Evolutionary conservation across 1,140 invertebrate species (phyloP).

Genomic region (Notospermus geniculatus): DNA sequence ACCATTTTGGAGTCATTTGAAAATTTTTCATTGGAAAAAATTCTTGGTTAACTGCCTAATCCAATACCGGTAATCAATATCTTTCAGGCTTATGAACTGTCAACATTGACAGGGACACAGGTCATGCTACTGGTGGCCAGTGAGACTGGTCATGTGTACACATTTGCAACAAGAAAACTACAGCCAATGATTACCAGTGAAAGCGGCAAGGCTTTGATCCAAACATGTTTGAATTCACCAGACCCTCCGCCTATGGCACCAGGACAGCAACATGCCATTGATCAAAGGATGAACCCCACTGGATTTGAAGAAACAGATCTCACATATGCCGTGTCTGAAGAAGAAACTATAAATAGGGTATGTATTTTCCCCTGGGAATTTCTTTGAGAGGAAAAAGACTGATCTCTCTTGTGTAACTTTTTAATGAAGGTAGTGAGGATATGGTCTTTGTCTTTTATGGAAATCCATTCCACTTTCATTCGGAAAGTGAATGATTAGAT

Average conservation of each 20-base stretch:
- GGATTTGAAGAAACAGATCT: constrained; percentile 98
- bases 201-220: constrained; percentile 95
- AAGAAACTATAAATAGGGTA: too few relatives aligned
- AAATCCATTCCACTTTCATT: too few relatives aligned
- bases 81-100: constrained; percentile 94
- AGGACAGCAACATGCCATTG: constrained; percentile 57
- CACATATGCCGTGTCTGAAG: constrained; percentile 80
- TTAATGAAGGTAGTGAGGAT: too few relatives aligned
- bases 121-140: constrained; percentile 65
- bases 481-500: too few relatives aligned
- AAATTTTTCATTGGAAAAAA: too few relatives aligned
- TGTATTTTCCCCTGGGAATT: too few relatives aligned
- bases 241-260: constrained; percentile 72
- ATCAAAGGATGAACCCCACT: constrained; percentile 96
- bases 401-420: too few relatives aligned
- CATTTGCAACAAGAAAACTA: constrained; percentile 97
- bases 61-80: too few relatives aligned
- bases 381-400: too few relatives aligned
- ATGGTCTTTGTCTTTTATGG: too few relatives aligned
- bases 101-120: constrained; percentile 97
- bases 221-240: constrained; percentile 97
- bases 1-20: not conserved
- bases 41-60: too few relatives aligned
- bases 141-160: constrained; percentile 90
- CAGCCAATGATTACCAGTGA: constrained; percentile 99